These are phyloP conservation scores for Bombus huntii DNA, from an alignment of 1,140 invertebrate species.

Conservation along the genomic window DNA sequence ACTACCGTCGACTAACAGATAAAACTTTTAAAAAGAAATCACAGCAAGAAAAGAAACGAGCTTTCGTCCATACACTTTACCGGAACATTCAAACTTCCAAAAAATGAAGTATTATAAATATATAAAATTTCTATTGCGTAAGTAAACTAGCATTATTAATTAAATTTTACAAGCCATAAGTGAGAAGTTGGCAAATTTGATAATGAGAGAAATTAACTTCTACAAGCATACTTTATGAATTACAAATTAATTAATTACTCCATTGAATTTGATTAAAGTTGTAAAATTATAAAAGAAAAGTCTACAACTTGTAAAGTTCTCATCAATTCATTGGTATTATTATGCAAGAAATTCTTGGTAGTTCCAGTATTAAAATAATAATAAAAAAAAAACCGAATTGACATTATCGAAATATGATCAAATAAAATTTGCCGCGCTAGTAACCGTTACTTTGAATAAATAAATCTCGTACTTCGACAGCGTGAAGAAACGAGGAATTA, in stretches of 20 bases:
- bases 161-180: neutral
- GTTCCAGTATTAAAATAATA: neutral
- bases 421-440: neutral
- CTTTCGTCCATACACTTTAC: neutral
- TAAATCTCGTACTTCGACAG: neutral
- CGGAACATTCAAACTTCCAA: neutral
- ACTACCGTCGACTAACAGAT: neutral
- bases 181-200: neutral
- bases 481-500: slow-evolving; percentile 21
- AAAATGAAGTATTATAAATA: neutral
- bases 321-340: neutral
- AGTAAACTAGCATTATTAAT: neutral
- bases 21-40: neutral
- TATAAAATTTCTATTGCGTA: neutral
- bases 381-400: too few species aligned
- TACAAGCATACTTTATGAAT: neutral
- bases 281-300: neutral
- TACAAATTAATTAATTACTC: neutral
- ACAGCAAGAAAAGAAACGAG: neutral
- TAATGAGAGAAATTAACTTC: neutral
- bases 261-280: neutral
- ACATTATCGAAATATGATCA: neutral
- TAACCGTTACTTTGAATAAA: neutral
- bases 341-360: neutral
- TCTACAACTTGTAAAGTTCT: neutral